These are phyloP conservation scores for Acomys russatus DNA, from an alignment of 2,797 vertebrate genomes.

Conservation along the genomic window DNA sequence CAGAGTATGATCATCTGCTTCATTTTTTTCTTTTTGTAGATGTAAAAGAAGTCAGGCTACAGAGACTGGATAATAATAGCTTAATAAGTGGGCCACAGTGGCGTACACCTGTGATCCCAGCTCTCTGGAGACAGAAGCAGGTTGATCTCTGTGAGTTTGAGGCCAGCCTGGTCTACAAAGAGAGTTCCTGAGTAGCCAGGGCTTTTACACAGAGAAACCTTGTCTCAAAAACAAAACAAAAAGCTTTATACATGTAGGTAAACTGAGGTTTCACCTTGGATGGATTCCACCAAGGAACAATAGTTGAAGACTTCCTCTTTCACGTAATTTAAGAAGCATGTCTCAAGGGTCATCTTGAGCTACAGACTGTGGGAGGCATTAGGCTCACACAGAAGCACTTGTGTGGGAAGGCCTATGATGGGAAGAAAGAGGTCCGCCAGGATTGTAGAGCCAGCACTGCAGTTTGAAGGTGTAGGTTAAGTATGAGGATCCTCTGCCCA, in stretches of 20 bases:
- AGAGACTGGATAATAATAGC: too few relatives aligned
- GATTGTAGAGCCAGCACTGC: not conserved
- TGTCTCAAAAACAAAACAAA: too few relatives aligned
- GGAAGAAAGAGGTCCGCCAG: not conserved
- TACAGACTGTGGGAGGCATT: not conserved
- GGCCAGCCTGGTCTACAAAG: too few relatives aligned
- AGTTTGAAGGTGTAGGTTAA: not conserved
- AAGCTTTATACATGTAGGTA: too few relatives aligned
- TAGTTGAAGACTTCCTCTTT: not conserved
- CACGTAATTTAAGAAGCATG: not conserved
- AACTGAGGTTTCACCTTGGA: not conserved
- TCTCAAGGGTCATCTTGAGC: not conserved
- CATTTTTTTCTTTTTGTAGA: conserved; percentile 6
- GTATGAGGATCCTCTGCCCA: not conserved
- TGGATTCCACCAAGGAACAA: not conserved
- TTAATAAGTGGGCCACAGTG: not conserved
- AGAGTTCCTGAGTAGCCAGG: too few relatives aligned
- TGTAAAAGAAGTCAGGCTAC: not conserved
- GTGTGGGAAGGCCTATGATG: not conserved
- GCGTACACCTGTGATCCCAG: too few relatives aligned
- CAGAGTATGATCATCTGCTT: conserved; percentile 17
- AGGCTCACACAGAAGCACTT: not conserved
- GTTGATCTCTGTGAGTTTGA: too few relatives aligned
- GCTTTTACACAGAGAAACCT: too few relatives aligned
- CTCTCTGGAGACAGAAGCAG: too few relatives aligned